Conservation (phyloP, 2,888 invertebrate genomes). For the Drosophila histrio region DNA sequence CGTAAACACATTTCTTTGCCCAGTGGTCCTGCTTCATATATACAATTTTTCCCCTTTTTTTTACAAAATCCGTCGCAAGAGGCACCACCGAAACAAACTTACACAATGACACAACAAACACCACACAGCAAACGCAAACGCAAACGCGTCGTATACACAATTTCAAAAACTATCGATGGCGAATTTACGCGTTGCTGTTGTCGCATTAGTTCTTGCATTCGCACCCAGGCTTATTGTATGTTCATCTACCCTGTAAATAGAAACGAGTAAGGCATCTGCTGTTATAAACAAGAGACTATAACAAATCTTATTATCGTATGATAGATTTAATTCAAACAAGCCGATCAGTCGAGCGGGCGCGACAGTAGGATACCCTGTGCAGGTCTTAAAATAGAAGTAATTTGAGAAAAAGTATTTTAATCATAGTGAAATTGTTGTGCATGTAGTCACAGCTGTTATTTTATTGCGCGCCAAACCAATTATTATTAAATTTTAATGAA, state of each 20-base stretch:
- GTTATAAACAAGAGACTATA: not conserved
- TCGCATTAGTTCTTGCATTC: constrained; percentile 56
- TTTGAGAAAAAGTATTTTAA: too few relatives aligned
- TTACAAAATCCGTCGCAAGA: constrained; percentile 26
- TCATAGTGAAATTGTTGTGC: too few relatives aligned
- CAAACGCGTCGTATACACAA: constrained; percentile 65
- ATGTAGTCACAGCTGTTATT: too few relatives aligned
- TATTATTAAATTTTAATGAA: too few relatives aligned
- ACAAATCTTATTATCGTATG: not conserved
- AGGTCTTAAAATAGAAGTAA: too few relatives aligned
- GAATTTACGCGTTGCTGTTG: constrained; percentile 63
- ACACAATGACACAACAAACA: constrained; percentile 10
- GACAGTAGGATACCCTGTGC: too few relatives aligned
- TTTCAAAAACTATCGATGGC: constrained; percentile 72
- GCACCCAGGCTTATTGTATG: constrained; percentile 47
- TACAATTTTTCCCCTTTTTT: constrained; percentile 28
- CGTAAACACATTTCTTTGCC: constrained; percentile 38
- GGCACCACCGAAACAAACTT: constrained; percentile 34
- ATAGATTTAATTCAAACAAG: too few relatives aligned
- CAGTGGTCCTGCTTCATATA: constrained; percentile 30
- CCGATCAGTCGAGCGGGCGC: too few relatives aligned
- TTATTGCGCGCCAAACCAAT: too few relatives aligned
- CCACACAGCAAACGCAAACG: constrained; percentile 17
- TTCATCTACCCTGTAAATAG: constrained; percentile 27
- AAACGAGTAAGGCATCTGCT: not conserved